Evolutionary conservation across 1,140 invertebrate species (phyloP).

Genomic region (Zaprionus vittiger): DNA sequence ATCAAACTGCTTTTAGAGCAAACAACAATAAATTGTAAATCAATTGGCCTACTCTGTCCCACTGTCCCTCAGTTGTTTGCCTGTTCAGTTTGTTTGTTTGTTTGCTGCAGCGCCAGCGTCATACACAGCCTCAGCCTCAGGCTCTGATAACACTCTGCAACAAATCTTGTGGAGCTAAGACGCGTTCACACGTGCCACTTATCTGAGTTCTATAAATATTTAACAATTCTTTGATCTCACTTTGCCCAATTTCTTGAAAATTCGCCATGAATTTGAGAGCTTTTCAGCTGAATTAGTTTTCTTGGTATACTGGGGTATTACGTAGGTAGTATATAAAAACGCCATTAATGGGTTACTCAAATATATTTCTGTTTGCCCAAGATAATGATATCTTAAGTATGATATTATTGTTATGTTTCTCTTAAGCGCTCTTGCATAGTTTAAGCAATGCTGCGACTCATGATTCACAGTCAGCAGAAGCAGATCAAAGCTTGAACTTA

Average conservation of each 20-base stretch:
- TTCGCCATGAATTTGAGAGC: background rate
- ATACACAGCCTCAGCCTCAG: constrained; percentile 7
- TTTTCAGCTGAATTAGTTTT: background rate
- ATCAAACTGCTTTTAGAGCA: constrained; percentile 58
- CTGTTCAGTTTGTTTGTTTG: constrained; percentile 26
- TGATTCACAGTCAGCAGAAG: constrained; percentile 23
- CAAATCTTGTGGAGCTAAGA: constrained; percentile 7
- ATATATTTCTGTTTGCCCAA: constrained; percentile 13
- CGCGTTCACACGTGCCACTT: constrained; percentile 24
- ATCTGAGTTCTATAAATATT: constrained; percentile 5
- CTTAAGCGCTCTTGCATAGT: background rate
- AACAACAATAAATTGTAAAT: constrained; percentile 65
- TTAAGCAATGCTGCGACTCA: constrained; percentile 11
- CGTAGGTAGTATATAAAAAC: background rate
- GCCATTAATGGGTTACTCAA: constrained; percentile 7
- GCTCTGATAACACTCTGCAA: constrained; percentile 40
- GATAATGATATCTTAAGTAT: constrained; percentile 24
- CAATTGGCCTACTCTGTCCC: constrained; percentile 46
- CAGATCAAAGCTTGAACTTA: constrained; percentile 28
- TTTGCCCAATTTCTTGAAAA: background rate
- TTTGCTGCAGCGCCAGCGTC: constrained; percentile 50
- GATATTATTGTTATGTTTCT: constrained; percentile 15
- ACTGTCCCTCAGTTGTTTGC: constrained; percentile 14
- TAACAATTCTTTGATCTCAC: background rate
- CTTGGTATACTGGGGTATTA: background rate